Evolutionary conservation across 2,797 vertebrate genomes (phyloP).

Genomic region (Propithecus perrieri): DNA sequence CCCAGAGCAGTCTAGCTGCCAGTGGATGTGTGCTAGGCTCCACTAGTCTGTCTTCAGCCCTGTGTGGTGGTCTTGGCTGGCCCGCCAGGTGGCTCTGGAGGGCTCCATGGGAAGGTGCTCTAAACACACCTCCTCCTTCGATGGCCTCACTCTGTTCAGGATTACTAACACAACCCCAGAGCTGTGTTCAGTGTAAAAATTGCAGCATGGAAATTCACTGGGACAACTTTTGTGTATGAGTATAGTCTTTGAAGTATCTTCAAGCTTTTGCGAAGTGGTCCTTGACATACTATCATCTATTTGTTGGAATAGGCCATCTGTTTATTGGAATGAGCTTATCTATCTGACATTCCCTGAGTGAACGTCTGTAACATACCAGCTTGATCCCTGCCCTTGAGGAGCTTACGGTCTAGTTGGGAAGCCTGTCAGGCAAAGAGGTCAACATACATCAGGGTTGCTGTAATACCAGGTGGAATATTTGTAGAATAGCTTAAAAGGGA

Average conservation of each 20-base stretch:
- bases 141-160: background rate
- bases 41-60: background rate
- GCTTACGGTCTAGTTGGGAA: background rate
- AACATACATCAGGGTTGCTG: background rate
- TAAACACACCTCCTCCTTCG: background rate
- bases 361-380: background rate
- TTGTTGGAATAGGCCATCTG: background rate
- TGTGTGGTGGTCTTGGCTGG: background rate
- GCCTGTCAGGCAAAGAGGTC: background rate
- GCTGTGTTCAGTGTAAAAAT: slow-evolving; percentile 9
- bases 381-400: background rate
- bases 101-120: background rate
- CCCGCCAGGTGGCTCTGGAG: background rate
- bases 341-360: background rate
- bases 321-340: slow-evolving; percentile 45
- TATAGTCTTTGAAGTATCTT: background rate
- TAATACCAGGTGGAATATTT: background rate
- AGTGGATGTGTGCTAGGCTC: no score
- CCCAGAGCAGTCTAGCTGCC: background rate
- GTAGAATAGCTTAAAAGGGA: background rate
- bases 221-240: background rate
- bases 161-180: background rate
- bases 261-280: background rate
- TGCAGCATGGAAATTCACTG: background rate
- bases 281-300: background rate